Conservation (phyloP, 2,797 vertebrate genomes). For the Atherinosoma microstoma region DNA sequence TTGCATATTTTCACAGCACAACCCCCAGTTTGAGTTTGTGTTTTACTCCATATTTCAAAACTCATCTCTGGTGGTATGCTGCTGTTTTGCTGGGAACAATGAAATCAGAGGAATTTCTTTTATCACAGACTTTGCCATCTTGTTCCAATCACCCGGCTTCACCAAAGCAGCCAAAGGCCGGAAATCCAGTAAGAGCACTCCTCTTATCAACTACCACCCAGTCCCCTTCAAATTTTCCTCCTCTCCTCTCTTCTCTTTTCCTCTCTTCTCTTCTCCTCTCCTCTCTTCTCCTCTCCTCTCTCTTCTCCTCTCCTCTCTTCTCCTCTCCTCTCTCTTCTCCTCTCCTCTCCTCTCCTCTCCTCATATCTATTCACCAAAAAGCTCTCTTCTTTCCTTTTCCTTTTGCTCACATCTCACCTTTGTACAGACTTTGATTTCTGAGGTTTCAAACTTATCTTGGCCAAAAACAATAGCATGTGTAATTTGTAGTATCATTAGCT, state of each 20-base stretch:
- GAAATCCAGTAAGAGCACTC: conserved; percentile 83
- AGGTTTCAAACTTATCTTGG: conserved; percentile 43
- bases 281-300: conserved; percentile 9
- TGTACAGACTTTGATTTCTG: conserved; percentile 48
- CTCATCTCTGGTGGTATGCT: conserved; percentile 56
- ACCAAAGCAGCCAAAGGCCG: conserved; percentile 78
- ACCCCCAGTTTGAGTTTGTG: conserved; percentile 13
- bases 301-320: too few relatives aligned
- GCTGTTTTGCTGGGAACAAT: conserved; percentile 60
- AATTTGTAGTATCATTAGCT: conserved; percentile 67
- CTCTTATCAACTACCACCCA: conserved; percentile 82
- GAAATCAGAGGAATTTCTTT: conserved; percentile 83
- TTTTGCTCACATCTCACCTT: conserved; percentile 43
- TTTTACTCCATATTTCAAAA: conserved; percentile 48
- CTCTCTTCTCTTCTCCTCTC: conserved; percentile 8
- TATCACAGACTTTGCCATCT: conserved; percentile 82
- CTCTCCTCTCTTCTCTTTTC: conserved; percentile 16
- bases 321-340: too few relatives aligned
- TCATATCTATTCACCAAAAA: conserved; percentile 16
- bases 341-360: conserved; percentile 14
- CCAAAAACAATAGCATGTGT: conserved; percentile 69
- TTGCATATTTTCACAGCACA: conserved; percentile 29
- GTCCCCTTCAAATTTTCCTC: conserved; percentile 43
- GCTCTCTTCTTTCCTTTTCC: background rate
- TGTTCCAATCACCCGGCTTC: conserved; percentile 83